Conservation (phyloP, 2,888 invertebrate genomes). For the Coenonympha arcania region DNA sequence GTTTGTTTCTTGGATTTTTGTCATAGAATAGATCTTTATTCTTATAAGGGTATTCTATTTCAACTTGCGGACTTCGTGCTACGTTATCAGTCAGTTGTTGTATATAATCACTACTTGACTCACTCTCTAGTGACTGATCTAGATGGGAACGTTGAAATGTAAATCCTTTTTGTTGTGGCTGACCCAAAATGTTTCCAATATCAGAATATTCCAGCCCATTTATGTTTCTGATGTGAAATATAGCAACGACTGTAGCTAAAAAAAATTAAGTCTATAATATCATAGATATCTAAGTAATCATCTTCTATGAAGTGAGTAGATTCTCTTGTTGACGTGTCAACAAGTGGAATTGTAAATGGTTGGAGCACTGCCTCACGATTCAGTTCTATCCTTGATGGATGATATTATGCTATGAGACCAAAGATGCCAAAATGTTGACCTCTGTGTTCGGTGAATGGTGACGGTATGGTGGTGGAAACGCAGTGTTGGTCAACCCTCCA, state of each 20-base stretch:
- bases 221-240: neutral
- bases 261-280: no score
- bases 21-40: neutral
- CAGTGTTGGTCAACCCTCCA: no score
- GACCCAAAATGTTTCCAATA: conserved; percentile 5
- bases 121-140: neutral
- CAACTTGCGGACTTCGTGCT: neutral
- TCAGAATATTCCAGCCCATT: conserved; percentile 1
- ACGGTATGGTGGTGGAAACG: no score
- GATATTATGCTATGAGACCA: no score
- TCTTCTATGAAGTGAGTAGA: no score
- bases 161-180: neutral
- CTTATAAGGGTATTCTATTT: neutral
- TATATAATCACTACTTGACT: neutral
- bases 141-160: neutral
- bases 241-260: neutral
- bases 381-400: no score
- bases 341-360: no score
- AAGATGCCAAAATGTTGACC: no score
- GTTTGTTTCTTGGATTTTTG: neutral
- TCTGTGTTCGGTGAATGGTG: no score
- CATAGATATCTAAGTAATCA: no score
- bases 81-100: neutral
- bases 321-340: no score
- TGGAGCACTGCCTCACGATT: no score